Conservation (phyloP, 1,140 invertebrate genomes). For the Drosophila elegans region DNA sequence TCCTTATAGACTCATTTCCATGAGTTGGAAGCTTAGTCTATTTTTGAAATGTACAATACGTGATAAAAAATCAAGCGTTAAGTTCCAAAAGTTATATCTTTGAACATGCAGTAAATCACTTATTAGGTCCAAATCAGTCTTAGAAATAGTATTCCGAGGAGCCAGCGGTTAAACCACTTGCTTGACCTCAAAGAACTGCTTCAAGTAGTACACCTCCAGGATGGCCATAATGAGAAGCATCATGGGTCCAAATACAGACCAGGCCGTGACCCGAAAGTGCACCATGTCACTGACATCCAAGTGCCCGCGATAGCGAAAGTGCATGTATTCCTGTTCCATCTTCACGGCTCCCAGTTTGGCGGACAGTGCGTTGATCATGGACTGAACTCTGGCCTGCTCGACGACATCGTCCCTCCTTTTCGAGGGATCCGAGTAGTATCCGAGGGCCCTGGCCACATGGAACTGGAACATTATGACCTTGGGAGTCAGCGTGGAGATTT, state of each 20-base stretch:
- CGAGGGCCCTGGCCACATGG: conserved; percentile 23
- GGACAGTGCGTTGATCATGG: conserved; percentile 41
- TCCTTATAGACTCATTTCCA: too few species aligned
- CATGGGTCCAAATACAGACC: conserved; percentile 54
- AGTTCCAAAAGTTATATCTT: too few species aligned
- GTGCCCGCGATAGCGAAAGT: conserved; percentile 56
- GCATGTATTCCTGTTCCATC: conserved; percentile 70
- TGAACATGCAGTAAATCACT: too few species aligned
- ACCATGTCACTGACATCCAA: conserved; percentile 39
- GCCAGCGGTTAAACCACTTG: conserved; percentile 41
- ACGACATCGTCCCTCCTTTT: conserved; percentile 45
- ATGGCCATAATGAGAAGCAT: conserved; percentile 49
- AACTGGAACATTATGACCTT: conserved; percentile 73
- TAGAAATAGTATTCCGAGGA: neutral
- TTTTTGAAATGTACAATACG: too few species aligned
- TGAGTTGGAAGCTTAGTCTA: too few species aligned
- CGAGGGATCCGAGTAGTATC: conserved; percentile 27
- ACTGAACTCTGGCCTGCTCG: conserved; percentile 49
- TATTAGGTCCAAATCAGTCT: neutral
- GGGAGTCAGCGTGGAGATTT: conserved; percentile 60
- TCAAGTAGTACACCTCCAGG: conserved; percentile 59
- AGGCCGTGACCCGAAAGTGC: conserved; percentile 51
- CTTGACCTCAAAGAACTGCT: conserved; percentile 68
- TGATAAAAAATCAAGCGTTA: too few species aligned
- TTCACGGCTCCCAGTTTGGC: conserved; percentile 32